Conservation (phyloP, 2,797 vertebrate genomes). For the Phataginus tetradactyla region DNA sequence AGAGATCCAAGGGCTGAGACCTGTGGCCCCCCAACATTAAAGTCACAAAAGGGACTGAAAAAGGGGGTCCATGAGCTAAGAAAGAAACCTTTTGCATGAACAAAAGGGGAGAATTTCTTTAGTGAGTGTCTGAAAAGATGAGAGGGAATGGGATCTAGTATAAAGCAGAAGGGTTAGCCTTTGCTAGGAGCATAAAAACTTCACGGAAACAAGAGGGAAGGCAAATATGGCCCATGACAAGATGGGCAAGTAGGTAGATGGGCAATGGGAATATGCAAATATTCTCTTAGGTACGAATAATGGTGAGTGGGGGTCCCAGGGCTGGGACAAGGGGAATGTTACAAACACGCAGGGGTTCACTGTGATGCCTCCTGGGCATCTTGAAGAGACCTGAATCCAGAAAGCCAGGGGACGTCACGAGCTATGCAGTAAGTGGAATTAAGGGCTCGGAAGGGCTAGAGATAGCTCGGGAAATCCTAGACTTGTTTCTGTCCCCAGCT, state of each 20-base stretch:
- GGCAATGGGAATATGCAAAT: not conserved
- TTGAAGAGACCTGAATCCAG: not conserved
- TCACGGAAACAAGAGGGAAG: too few species aligned
- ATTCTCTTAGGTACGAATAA: not conserved
- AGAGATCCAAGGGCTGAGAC: not conserved
- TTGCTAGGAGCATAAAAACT: too few species aligned
- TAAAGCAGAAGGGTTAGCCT: not conserved
- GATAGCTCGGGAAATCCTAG: not conserved
- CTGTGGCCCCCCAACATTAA: not conserved
- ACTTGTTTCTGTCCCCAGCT: not conserved
- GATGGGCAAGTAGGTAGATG: too few species aligned
- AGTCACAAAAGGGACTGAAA: not conserved
- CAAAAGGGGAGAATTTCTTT: not conserved
- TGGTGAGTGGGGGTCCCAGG: not conserved
- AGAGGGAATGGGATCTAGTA: not conserved
- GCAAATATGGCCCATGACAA: too few species aligned
- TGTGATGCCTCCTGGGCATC: not conserved
- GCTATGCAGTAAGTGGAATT: not conserved
- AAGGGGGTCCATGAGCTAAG: not conserved
- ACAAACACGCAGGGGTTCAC: not conserved
- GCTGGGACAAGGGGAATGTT: not conserved
- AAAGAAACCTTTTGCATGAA: not conserved
- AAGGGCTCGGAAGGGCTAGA: fast-evolving
- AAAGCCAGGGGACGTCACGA: not conserved
- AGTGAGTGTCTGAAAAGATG: not conserved